Base-by-base conservation (phyloP, 2,113 vertebrate species). In the Mormyrus iriodes region DNA sequence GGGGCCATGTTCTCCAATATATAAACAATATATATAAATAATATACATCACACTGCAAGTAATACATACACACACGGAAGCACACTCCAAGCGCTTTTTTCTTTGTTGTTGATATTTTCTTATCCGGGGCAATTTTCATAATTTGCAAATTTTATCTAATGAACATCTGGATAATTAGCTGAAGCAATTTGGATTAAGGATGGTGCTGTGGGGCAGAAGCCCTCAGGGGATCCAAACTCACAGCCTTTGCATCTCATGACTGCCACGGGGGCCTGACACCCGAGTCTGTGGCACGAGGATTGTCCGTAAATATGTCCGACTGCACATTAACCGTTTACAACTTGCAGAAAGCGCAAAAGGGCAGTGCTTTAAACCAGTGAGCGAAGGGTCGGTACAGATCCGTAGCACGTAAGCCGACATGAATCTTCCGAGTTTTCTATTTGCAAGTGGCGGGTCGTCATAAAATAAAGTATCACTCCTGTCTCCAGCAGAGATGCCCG, bases 381-480 rank as follows among this genome's bases (percentile, higher is more conserved):
- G 44, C 21, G 6, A 79, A 6, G 73, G 6, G 53, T 46, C 86
- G 65, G 19, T 4, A n/a, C 46, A 15, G 9, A 48, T 31, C 61
- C 44, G 31, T 13, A 46, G 10, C 65, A 46, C 48, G 21, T 76
- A 85, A 21, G 39, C 35, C 12, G 7, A 8, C 31, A 19, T 15
- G 24, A 42, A 61, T 88, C 48, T 87, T 31, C 65, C 0, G 61
- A 24, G 51, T 58, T 49, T 88, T 88, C 51, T 44, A 44, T 86
- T 52, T 27, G 21, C 84, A 0, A 7, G 8, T 48, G 27, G 5
- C 27, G 19, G 51, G 52, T 46, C 69, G 82, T 82, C 35, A 53
- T 87, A 46, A 82, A 90, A 88, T 88, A 90, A 90, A 90, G 84
- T 90, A 89, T 89, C 76, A 90, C 88, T 90, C 79, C 79, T 58